Evolutionary conservation across 2,888 invertebrate species (phyloP), one percentile per base, ranked within the genome.

Genomic region (Miltochrista miniata): DNA sequence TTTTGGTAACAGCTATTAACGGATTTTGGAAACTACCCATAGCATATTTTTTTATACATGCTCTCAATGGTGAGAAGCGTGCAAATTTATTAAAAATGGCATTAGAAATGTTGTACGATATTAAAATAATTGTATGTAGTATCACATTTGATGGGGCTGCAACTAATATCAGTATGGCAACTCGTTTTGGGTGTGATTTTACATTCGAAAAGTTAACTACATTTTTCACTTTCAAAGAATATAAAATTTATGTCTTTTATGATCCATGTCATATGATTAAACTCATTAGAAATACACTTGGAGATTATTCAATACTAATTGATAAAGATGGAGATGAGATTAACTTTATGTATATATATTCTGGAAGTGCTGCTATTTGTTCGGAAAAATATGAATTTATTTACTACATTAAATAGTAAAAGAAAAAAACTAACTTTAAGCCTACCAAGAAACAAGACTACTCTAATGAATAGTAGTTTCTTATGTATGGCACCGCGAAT

Each of bases 11-110:
- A 7, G n/a, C 30, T 0, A 18, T 39, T 7, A 46, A 39, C 13
- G 46, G 18, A 2, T 7, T 18, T 15, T 46, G 39, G 46, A 46
- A 46, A 11, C 7, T 46, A 7, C 33, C 46, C 3, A 18, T 46
- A 4, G 46, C 18, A 31, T 46, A 46, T 30, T 46, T 46, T 18
- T 12, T 46, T 8, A 39, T 39, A 9, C 8, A 5, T 14, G 33
- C 39, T 1, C 15, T 39, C 3, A 46, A 24, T 3, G 36, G 39
- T 8, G 46, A 38, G 8, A 15, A 46, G 12, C 39, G 39, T n/a
- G 9, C 15, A 9, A 11, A 1, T 7, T 12, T 46, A 4, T 9
- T 46, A 7, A 15, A 18, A 5, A 39, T 33, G 24, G n/a, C 38
- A 18, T 12, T 39, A 12, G 7, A 33, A 24, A 9, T 46, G 15